A percentile compares a stretch with the other conserved stretches of the same genome.
Conservation (phyloP, 2,113 vertebrate species). For the Urocynchramus pylzowi region DNA sequence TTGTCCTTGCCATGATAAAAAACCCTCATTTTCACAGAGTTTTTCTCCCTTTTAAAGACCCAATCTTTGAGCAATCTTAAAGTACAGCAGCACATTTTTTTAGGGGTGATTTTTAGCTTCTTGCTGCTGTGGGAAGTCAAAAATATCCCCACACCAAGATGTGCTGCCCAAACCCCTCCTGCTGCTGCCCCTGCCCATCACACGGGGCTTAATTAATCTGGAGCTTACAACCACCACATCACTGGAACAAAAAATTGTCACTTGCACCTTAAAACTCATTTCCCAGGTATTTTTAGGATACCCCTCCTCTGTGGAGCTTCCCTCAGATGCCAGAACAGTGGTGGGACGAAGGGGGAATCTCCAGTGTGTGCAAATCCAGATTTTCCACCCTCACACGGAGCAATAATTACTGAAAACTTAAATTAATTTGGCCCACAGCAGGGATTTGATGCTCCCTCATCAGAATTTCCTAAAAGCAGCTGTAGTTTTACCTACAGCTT, state of each 20-base stretch:
- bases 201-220: neutral
- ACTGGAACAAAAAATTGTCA: neutral
- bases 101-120: neutral
- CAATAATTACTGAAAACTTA: neutral
- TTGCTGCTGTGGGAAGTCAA: neutral
- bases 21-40: neutral
- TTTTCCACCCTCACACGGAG: neutral
- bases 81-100: neutral
- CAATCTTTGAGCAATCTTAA: neutral
- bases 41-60: neutral
- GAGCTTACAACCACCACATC: rapidly evolving
- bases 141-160: neutral
- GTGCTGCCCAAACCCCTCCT: neutral
- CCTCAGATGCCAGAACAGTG: neutral
- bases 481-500: neutral
- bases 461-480: neutral
- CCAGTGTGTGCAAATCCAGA: neutral
- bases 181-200: neutral
- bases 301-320: neutral
- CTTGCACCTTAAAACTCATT: neutral
- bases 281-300: neutral
- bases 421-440: neutral
- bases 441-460: neutral
- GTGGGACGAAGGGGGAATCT: constrained; percentile 14
- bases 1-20: neutral